Evolutionary conservation across 2,888 invertebrate genomes (phyloP).

Genomic region (Heliconius ethilla): DNA sequence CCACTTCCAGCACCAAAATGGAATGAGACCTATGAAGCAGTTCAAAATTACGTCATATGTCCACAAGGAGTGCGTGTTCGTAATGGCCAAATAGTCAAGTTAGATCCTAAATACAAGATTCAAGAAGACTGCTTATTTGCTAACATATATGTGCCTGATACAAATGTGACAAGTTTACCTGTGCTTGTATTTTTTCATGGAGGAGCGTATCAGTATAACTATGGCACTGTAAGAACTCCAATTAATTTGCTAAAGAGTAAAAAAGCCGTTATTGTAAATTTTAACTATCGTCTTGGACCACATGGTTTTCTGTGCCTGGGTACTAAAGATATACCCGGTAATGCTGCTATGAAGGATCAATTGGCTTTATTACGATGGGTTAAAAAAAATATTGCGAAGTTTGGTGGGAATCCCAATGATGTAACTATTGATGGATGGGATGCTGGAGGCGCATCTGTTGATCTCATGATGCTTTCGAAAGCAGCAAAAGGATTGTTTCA

Average conservation of each 20-base stretch:
- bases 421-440: slow-evolving; percentile 62
- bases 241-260: slow-evolving; percentile 51
- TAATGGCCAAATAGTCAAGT: background rate
- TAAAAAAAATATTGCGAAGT: slow-evolving; percentile 49
- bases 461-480: slow-evolving; percentile 58
- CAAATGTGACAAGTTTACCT: slow-evolving; percentile 51
- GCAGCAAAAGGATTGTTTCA: slow-evolving; percentile 57
- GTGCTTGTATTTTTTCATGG: slow-evolving; percentile 72
- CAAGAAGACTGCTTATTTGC: slow-evolving; percentile 49
- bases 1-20: slow-evolving; percentile 57
- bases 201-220: slow-evolving; percentile 65
- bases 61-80: slow-evolving; percentile 47
- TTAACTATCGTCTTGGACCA: slow-evolving; percentile 44
- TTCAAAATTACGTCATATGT: slow-evolving; percentile 49
- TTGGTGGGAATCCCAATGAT: slow-evolving; percentile 66
- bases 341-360: slow-evolving; percentile 70
- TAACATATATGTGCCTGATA: slow-evolving; percentile 45
- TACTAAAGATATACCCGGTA: slow-evolving; percentile 61
- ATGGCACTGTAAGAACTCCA: slow-evolving; percentile 48
- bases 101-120: background rate
- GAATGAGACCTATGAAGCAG: slow-evolving; percentile 52
- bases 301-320: slow-evolving; percentile 64
- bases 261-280: slow-evolving; percentile 54
- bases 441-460: slow-evolving; percentile 60
- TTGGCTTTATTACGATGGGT: slow-evolving; percentile 53